These are phyloP conservation scores for Hecatera dysodea DNA, from an alignment of 2,888 invertebrate genomes.

Conservation along the genomic window DNA sequence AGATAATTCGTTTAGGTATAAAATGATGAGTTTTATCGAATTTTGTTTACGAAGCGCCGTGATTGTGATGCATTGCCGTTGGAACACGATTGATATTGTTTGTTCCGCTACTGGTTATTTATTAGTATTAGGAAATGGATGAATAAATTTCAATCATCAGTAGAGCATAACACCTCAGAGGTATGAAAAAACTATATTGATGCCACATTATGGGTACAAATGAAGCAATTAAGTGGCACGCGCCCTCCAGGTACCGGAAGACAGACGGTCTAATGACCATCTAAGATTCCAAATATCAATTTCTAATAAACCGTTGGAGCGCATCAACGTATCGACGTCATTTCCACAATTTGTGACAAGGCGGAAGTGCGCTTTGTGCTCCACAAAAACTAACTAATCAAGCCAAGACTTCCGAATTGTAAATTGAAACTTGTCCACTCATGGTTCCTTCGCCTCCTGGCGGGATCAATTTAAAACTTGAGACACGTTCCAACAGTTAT, in stretches of 20 bases:
- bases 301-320: constrained; percentile 85
- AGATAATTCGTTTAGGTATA: constrained; percentile 87
- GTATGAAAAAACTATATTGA: constrained; percentile 69
- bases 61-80: constrained; percentile 75
- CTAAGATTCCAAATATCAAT: constrained; percentile 90
- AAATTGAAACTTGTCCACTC: constrained; percentile 82
- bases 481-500: constrained; percentile 52
- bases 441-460: constrained; percentile 81
- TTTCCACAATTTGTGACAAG: constrained; percentile 77
- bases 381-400: constrained; percentile 87
- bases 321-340: constrained; percentile 81
- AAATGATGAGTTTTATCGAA: constrained; percentile 86
- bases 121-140: constrained; percentile 62
- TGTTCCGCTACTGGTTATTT: constrained; percentile 70
- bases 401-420: constrained; percentile 80
- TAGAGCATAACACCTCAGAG: constrained; percentile 77
- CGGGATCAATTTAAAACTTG: constrained; percentile 70
- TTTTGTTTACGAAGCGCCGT: constrained; percentile 77
- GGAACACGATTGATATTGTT: constrained; percentile 73
- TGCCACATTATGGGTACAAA: constrained; percentile 84
- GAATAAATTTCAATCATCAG: constrained; percentile 70
- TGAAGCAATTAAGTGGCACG: constrained; percentile 89
- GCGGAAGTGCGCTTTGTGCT: constrained; percentile 85
- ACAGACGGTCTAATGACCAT: constrained; percentile 88
- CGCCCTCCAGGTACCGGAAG: constrained; percentile 85